A percentile compares a stretch with the other conserved stretches of the same genome.
phyloP scores from a whole-genome alignment of 2,797 vertebrate species.

The Poeciliopsis paucimaculata region DNA sequence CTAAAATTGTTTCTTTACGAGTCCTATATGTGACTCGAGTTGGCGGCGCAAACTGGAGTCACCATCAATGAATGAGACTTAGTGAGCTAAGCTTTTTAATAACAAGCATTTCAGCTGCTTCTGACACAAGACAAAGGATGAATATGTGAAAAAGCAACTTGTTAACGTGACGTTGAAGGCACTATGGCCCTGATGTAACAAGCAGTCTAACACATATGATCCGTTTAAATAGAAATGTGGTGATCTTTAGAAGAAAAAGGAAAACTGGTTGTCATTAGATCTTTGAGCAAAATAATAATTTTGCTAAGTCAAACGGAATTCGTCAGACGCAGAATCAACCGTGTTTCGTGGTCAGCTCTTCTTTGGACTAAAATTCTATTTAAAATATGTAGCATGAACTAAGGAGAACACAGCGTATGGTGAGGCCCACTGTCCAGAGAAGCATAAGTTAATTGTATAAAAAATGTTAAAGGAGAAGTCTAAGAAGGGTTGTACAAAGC shows the following conservation, averaged over 20 bases:
- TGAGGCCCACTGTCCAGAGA: not conserved
- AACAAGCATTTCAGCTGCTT: not conserved
- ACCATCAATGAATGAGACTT: not conserved
- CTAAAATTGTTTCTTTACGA: not conserved
- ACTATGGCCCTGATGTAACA: not conserved
- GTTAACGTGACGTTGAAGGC: not conserved
- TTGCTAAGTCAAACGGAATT: not conserved
- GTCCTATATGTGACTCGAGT: not conserved
- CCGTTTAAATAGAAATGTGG: not conserved
- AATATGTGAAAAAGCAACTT: not conserved
- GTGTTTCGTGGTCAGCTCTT: not conserved
- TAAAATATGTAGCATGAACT: not conserved
- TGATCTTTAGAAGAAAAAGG: not conserved
- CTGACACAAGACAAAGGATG: not conserved
- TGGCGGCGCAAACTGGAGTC: not conserved
- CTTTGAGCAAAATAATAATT: not conserved
- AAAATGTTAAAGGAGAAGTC: not conserved
- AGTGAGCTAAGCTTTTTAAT: not conserved
- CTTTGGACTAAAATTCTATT: not conserved
- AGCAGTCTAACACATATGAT: no score
- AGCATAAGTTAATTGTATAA: not conserved
- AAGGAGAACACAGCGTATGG: not conserved
- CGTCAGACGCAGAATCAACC: not conserved
- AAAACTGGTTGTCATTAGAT: not conserved
- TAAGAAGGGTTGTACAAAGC: not conserved